Evolutionary conservation across 30 jellyfish, hydroid and myxozoan genomes (phyloP).

Genomic region (Aurelia coerulea): DNA sequence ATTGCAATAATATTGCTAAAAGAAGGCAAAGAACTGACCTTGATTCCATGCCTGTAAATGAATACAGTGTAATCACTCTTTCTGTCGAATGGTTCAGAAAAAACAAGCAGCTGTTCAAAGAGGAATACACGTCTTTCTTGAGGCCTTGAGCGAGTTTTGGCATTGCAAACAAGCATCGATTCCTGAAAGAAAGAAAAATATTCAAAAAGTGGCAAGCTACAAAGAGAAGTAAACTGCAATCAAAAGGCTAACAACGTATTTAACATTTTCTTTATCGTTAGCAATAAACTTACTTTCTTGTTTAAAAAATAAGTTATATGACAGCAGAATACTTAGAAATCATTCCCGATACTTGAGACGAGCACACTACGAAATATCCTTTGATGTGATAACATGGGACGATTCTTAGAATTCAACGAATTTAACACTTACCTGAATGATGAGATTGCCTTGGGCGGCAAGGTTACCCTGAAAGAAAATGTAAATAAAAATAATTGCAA

Average conservation of each 20-base stretch:
- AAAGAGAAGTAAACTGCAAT: neutral
- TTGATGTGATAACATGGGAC: too few relatives aligned
- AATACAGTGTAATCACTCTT: conserved; percentile 73
- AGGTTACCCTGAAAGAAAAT: conserved; percentile 74
- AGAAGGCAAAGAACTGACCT: conserved; percentile 36
- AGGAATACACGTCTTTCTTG: conserved; percentile 90
- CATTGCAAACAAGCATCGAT: conserved; percentile 83
- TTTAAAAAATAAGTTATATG: too few relatives aligned
- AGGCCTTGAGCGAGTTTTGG: conserved; percentile 76
- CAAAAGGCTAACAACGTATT: neutral
- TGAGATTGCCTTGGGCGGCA: conserved; percentile 81
- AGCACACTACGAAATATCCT: too few relatives aligned
- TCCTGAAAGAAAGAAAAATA: conserved; percentile 48
- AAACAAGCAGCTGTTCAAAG: conserved; percentile 82
- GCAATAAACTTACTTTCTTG: too few relatives aligned
- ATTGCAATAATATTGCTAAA: too few relatives aligned
- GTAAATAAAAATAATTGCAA: neutral
- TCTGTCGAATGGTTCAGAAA: conserved; percentile 92
- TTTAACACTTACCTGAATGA: conserved; percentile 48
- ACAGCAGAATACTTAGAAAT: too few relatives aligned
- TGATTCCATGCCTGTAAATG: conserved; percentile 85
- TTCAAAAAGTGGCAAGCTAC: neutral
- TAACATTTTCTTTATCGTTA: too few relatives aligned
- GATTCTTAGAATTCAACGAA: too few relatives aligned
- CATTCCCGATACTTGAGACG: too few relatives aligned